Evolutionary conservation across 2,888 invertebrate species (phyloP).

Genomic region (Panzeria rudis): DNA sequence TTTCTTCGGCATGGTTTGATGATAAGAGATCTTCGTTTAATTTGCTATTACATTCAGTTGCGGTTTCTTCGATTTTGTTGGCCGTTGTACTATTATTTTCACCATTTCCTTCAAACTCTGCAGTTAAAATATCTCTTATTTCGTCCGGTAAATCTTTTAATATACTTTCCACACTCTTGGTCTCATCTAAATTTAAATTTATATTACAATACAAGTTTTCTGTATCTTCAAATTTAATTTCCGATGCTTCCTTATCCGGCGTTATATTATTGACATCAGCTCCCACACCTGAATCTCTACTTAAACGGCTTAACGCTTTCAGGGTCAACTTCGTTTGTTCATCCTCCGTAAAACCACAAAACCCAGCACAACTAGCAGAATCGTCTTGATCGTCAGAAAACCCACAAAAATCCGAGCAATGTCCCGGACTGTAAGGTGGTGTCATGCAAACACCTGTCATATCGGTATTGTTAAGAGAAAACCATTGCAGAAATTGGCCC

Average conservation of each 20-base stretch:
- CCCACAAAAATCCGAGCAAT: slow-evolving; percentile 75
- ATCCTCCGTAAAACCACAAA: slow-evolving; percentile 72
- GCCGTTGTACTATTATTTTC: neutral
- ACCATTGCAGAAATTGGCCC: slow-evolving; percentile 59
- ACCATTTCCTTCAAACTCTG: slow-evolving; percentile 40
- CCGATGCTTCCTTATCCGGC: slow-evolving; percentile 50
- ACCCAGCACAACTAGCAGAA: slow-evolving; percentile 60
- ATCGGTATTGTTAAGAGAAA: slow-evolving; percentile 65
- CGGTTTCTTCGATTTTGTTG: neutral
- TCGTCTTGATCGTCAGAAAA: slow-evolving; percentile 72
- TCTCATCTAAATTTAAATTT: slow-evolving; percentile 15
- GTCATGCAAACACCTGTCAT: slow-evolving; percentile 67
- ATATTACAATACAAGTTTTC: slow-evolving; percentile 1
- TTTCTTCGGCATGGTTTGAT: neutral
- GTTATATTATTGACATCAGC: slow-evolving; percentile 63
- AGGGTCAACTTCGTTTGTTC: slow-evolving; percentile 50
- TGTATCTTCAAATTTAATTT: slow-evolving; percentile 48
- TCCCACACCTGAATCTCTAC: slow-evolving; percentile 78
- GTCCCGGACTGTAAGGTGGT: slow-evolving; percentile 71
- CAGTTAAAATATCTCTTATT: slow-evolving; percentile 44
- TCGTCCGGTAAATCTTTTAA: slow-evolving; percentile 34
- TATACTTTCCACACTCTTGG: slow-evolving; percentile 33
- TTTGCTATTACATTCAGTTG: slow-evolving; percentile 1
- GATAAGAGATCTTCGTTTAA: neutral
- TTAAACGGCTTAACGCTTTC: slow-evolving; percentile 69